Evolutionary conservation across 2,113 vertebrate species (phyloP).

Genomic region (Callorhinus ursinus): DNA sequence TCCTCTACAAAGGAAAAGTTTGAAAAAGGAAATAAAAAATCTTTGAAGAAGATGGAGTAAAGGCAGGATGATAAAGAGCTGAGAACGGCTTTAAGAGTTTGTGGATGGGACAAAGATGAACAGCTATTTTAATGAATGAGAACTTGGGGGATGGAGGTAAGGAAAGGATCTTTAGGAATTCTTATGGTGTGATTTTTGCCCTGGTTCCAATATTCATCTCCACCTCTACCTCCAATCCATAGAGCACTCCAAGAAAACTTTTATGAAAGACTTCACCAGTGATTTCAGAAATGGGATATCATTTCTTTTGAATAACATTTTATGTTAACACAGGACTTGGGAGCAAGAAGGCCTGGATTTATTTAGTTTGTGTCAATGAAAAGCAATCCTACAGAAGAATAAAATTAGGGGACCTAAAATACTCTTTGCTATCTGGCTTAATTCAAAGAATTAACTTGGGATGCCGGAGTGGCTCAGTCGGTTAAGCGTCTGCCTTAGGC

Average conservation of each 20-base stretch:
- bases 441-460: background rate
- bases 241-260: background rate
- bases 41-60: background rate
- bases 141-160: background rate
- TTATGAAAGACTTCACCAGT: background rate
- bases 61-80: background rate
- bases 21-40: constrained; percentile 1
- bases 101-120: background rate
- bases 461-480: background rate
- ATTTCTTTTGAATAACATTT: background rate
- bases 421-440: background rate
- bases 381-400: background rate
- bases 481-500: background rate
- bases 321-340: background rate
- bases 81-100: background rate
- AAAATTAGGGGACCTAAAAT: background rate
- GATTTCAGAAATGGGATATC: background rate
- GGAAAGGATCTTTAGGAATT: background rate
- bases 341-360: background rate
- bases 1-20: background rate
- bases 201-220: background rate
- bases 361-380: background rate
- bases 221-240: background rate
- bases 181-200: background rate
- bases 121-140: background rate